Conservation (phyloP, 2,888 invertebrate genomes). For the Clepsis dumicolana region DNA sequence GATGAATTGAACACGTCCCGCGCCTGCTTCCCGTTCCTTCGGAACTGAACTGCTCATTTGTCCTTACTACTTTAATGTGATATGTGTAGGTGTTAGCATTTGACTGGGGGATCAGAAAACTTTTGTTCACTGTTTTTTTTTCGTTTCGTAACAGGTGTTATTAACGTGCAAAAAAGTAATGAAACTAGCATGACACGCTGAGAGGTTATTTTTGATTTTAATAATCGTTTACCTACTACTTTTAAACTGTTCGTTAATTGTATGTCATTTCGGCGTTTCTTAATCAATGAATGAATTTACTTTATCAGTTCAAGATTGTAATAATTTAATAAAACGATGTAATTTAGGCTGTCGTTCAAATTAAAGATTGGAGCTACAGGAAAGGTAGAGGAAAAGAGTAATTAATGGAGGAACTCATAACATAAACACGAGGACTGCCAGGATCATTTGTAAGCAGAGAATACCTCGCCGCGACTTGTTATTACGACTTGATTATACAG, state of each 20-base stretch:
- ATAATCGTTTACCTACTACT: no score
- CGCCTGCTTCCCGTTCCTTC: constrained; percentile 8
- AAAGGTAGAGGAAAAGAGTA: constrained; percentile 2
- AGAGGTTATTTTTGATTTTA: no score
- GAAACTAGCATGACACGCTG: no score
- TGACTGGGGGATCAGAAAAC: no score
- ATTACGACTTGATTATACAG: constrained; percentile 33
- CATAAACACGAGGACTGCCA: constrained; percentile 1
- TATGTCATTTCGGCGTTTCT: no score
- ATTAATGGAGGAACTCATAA: constrained; percentile 20
- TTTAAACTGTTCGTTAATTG: no score
- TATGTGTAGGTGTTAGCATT: not conserved
- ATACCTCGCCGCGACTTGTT: constrained; percentile 22
- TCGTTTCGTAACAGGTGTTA: no score
- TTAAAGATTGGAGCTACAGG: not conserved
- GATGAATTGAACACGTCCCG: constrained; percentile 51
- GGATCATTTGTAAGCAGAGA: constrained; percentile 17
- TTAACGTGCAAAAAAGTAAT: no score
- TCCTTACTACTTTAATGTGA: not conserved
- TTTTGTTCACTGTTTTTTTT: no score
- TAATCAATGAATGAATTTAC: no score
- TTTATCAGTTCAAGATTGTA: no score
- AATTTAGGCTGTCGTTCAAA: not conserved
- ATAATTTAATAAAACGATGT: not conserved
- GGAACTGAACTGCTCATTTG: constrained; percentile 18